Percentiles rank a stretch among this genome's conserved stretches.
Conservation (phyloP, 1,140 invertebrate species). For the Ylistrum balloti region DNA sequence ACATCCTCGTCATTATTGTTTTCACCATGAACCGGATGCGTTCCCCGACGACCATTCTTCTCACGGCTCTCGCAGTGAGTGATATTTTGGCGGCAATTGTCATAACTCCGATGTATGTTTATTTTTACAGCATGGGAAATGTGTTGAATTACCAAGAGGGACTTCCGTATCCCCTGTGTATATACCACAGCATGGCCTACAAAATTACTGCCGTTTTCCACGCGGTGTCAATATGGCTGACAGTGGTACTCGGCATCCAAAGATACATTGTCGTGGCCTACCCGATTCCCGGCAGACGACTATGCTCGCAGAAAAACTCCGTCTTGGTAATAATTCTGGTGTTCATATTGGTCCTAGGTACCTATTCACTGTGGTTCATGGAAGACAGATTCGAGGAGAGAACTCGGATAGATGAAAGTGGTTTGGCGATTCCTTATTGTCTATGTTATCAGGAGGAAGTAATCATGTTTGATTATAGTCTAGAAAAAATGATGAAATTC, state of each 20-base stretch:
- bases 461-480: neutral
- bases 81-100: slow-evolving; percentile 28
- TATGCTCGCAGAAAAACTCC: neutral
- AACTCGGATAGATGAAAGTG: neutral
- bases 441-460: slow-evolving; percentile 1
- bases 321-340: neutral
- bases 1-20: neutral
- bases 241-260: slow-evolving; percentile 14
- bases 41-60: slow-evolving; percentile 19
- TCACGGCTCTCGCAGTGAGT: slow-evolving; percentile 26
- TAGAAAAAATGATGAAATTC: slow-evolving; percentile 44
- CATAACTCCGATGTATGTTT: neutral
- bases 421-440: neutral
- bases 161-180: neutral
- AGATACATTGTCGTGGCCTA: slow-evolving; percentile 39
- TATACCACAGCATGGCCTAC: slow-evolving; percentile 42
- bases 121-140: neutral
- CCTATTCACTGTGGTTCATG: neutral
- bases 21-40: neutral
- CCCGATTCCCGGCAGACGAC: neutral
- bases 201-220: slow-evolving; percentile 41
- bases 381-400: neutral
- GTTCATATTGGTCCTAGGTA: neutral
- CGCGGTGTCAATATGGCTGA: slow-evolving; percentile 42
- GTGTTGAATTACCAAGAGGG: neutral